phyloP scores from a whole-genome alignment of 2,113 vertebrate genomes.

The Alectura lathami region DNA sequence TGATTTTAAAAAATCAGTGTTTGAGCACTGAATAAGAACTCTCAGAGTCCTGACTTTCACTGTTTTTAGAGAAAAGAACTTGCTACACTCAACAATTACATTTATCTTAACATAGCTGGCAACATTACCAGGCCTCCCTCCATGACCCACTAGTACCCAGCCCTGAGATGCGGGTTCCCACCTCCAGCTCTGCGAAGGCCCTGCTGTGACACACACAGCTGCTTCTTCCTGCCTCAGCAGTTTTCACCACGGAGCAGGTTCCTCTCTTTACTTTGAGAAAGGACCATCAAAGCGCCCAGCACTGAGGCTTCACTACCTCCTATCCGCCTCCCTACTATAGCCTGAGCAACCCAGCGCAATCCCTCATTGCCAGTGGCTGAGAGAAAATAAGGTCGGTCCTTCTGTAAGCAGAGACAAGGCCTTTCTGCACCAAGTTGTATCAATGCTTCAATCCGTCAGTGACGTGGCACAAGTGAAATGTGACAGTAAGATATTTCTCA shows the following conservation, averaged over 20 bases:
- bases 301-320: background rate
- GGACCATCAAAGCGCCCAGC: background rate
- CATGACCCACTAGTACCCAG: background rate
- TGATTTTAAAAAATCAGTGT: background rate
- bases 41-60: background rate
- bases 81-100: background rate
- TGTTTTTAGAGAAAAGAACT: background rate
- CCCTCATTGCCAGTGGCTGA: background rate
- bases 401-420: background rate
- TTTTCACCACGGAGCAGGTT: background rate
- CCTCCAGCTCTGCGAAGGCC: background rate
- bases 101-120: background rate
- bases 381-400: background rate
- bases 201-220: background rate
- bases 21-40: background rate
- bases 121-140: background rate
- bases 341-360: background rate
- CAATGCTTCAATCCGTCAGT: background rate
- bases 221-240: background rate
- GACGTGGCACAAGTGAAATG: background rate
- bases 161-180: background rate
- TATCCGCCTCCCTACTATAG: background rate
- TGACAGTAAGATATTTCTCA: background rate
- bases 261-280: background rate
- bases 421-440: background rate